Evolutionary conservation across 2,113 vertebrate species (phyloP), one percentile per base, ranked within the genome.

Genomic region (Nannospalax galili): DNA sequence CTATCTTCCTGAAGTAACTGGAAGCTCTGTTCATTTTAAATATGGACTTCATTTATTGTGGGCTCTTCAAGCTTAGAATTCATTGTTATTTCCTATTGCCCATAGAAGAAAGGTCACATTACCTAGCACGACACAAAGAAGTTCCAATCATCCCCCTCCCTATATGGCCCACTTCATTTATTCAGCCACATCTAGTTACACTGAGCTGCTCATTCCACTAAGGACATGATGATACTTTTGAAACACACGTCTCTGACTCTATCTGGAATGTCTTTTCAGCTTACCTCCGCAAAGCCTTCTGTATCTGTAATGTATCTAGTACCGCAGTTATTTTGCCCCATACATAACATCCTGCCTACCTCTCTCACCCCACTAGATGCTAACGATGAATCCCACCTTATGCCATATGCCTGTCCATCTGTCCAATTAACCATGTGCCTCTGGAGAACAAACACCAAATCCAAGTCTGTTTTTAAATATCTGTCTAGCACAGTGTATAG

Each of bases 21-120:
- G 65, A 91, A 70, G 60, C 7, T 20, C 32, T 37, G 20, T 19
- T 84, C 7, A 32, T 90, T 86, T 96, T 62, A 87, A 93, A 87
- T 79, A 60, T 77, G 64, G 28, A 12, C 24, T 84, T 84, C 65
- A 69, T 12, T 40, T 8, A 56, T 45, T 28, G 73, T 26, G 24
- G 26, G 12, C 32, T 82, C 24, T 74, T 94, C 12, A 84, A 52
- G 16, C 24, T 75, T 58, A 67, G 28, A 77, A 56, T 84, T 35
- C 37, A 26, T 90, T 35, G 12, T 28, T 65, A 81, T 30, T 37
- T 8, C 12, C 1, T 75, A 15, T 90, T 69, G 8, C n/a, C 19
- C 30, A 24, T 0, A 48, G 60, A 56, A 28, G 37, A 92, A 92
- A 80, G 75, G 15, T 7, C n/a, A 81, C 17, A 62, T 5, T 28